A percentile compares a stretch with the other conserved stretches of the same genome.
phyloP scores from a whole-genome alignment of 2,113 vertebrate species.

The Lonchura striata region DNA sequence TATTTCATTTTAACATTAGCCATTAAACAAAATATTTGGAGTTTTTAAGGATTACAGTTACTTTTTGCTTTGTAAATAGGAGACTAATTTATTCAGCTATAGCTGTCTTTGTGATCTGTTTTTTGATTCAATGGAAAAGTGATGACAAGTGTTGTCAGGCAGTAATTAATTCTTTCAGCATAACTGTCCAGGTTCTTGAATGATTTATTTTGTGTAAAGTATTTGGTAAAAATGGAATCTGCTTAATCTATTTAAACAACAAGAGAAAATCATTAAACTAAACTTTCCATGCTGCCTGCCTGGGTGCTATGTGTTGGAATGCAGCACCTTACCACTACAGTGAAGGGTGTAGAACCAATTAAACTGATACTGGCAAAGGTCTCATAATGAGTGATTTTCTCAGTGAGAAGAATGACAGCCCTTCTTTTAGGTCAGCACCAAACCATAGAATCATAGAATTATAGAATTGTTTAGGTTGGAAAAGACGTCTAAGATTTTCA shows the following conservation, averaged over 20 bases:
- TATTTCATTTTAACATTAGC: neutral
- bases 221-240: constrained; percentile 61
- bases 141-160: constrained; percentile 40
- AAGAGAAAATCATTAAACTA: constrained; percentile 42
- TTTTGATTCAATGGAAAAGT: constrained; percentile 58
- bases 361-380: neutral
- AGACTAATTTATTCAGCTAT: neutral
- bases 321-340: neutral
- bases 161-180: constrained; percentile 63
- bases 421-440: neutral
- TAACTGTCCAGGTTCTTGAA: neutral
- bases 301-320: neutral
- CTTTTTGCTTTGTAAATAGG: constrained; percentile 31
- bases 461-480: neutral
- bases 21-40: neutral
- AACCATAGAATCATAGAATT: neutral
- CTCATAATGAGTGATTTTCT: neutral
- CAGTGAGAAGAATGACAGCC: neutral
- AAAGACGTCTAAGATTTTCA: neutral
- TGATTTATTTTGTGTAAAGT: constrained; percentile 56
- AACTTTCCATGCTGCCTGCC: neutral
- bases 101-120: neutral
- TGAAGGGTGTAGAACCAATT: neutral
- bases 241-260: constrained; percentile 51
- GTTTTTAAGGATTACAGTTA: constrained; percentile 1